Percentiles rank a stretch among this genome's conserved stretches.
These are phyloP conservation scores for Oscheius sp. DNA, from an alignment of 1,140 invertebrate genomes.

Conservation along the genomic window DNA sequence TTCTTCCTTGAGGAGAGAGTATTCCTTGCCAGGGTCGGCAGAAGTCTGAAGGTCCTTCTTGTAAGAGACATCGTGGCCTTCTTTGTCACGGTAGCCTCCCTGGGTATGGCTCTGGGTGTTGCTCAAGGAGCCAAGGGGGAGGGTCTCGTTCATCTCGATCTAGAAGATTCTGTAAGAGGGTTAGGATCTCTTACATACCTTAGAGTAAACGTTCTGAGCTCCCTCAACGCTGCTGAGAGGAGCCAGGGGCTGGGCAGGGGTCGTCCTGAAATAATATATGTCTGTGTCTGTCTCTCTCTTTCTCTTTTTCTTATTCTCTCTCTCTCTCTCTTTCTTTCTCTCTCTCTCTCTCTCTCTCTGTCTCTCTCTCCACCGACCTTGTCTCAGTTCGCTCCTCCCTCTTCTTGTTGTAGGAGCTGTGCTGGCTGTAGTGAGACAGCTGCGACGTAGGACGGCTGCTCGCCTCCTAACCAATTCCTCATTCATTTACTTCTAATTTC, in stretches of 20 bases:
- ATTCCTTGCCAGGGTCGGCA: constrained; percentile 49
- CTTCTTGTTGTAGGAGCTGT: constrained; percentile 24
- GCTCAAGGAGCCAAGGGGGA: constrained; percentile 44
- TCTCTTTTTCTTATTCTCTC: too few relatives aligned
- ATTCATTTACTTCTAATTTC: background rate
- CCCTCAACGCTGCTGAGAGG: background rate
- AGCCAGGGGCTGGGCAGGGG: constrained; percentile 2
- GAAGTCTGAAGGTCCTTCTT: constrained; percentile 48
- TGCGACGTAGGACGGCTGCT: constrained; percentile 26
- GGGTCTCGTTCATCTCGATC: constrained; percentile 47
- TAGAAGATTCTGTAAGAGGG: constrained; percentile 29
- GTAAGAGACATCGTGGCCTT: constrained; percentile 49
- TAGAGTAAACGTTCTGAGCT: background rate
- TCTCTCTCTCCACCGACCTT: background rate
- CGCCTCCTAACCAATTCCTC: background rate
- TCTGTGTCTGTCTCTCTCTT: too few relatives aligned
- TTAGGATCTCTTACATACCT: constrained; percentile 3
- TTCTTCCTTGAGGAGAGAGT: constrained; percentile 49
- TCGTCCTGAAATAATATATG: too few relatives aligned
- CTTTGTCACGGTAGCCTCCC: constrained; percentile 43
- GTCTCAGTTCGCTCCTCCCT: constrained; percentile 29
- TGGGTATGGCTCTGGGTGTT: constrained; percentile 48
- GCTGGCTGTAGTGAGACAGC: constrained; percentile 11
- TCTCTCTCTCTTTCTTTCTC: too few relatives aligned
- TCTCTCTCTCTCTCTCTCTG: too few relatives aligned